Percentiles rank a stretch among this genome's conserved stretches.
These are phyloP conservation scores for Zaprionus inermis DNA, from an alignment of 1,140 invertebrate species.

Conservation along the genomic window DNA sequence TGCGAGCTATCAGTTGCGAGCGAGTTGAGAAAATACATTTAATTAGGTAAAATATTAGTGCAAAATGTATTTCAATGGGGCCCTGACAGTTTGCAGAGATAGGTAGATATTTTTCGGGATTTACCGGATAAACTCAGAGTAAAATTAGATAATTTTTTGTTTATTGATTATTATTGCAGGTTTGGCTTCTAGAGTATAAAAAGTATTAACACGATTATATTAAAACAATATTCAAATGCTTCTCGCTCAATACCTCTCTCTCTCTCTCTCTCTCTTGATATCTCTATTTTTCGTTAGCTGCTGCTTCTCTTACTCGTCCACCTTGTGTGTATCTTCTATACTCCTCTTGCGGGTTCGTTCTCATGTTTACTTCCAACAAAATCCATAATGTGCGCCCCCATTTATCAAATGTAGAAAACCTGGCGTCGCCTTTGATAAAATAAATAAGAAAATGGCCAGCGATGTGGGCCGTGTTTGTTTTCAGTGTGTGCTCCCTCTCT, in stretches of 20 bases:
- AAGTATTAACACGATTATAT: too few species aligned
- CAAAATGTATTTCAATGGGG: not conserved
- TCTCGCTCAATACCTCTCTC: not conserved
- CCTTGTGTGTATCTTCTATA: not conserved
- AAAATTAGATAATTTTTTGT: too few species aligned
- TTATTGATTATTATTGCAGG: too few species aligned
- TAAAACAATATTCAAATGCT: too few species aligned
- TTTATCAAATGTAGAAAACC: slow-evolving; percentile 75
- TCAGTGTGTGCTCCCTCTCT: not conserved
- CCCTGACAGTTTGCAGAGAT: not conserved
- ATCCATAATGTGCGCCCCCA: slow-evolving; percentile 65
- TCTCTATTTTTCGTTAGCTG: too few species aligned
- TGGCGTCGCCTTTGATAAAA: slow-evolving; percentile 68
- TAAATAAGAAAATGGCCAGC: slow-evolving; percentile 74
- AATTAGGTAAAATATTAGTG: slow-evolving; percentile 51
- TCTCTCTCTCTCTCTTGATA: not conserved
- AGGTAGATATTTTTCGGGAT: not conserved
- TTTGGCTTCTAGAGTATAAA: too few species aligned
- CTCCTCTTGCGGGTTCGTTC: slow-evolving; percentile 1
- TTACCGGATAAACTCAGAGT: not conserved
- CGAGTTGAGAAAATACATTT: slow-evolving; percentile 20
- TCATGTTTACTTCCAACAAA: slow-evolving; percentile 38
- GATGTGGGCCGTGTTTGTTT: slow-evolving; percentile 54
- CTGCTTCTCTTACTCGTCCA: too few species aligned
- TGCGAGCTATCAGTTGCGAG: slow-evolving; percentile 9